Base-by-base conservation (phyloP, 2,113 vertebrate genomes). In the Osmerus eperlanus region DNA sequence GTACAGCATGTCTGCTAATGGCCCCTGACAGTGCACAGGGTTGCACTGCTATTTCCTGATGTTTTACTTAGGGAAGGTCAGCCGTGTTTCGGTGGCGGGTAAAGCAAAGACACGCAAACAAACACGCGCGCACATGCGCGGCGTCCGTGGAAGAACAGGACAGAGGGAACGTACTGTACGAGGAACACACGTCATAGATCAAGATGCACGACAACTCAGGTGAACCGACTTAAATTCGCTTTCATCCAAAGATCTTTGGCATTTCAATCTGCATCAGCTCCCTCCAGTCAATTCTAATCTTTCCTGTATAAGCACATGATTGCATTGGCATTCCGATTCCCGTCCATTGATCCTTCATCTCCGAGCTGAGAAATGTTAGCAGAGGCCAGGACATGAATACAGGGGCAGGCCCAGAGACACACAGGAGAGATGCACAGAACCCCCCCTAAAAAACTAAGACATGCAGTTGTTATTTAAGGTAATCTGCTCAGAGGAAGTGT, bases 241-340 rank as follows among this genome's bases (percentile, higher is more conserved):
- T 76, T 78, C 66, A 68, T 18, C 59, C 41, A 63, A 78, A 74
- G 73, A 58, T 1, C 41, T 77, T 77, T 70, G 77, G 47, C 74
- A 73, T 80, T 84, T 79, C 67, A 77, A 80, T 70, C 74, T 76
- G 77, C 74, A 74, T 84, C 74, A 78, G 68, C 83, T 85, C 72
- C 67, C 65, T 70, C 68, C 68, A 70, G 79, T 86, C 79, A 83
- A 68, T 86, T 81, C 75, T 54, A 83, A 86, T 85, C 70, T 78
- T 84, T 84, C 77, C 70, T 32, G 32, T 75, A 74, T 56, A 66
- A 84, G 74, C 72, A 58, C 19, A 60, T 65, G 74, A 81, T 85
- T 86, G 79, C 71, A 87, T 76, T 75, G 84, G 73, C 78, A 72
- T 82, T 80, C 68, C 75, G 73, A 81, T 84, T 85, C 78, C 81